phyloP scores from a whole-genome alignment of 1,140 invertebrate species.

The Geopemphigus sp. region DNA sequence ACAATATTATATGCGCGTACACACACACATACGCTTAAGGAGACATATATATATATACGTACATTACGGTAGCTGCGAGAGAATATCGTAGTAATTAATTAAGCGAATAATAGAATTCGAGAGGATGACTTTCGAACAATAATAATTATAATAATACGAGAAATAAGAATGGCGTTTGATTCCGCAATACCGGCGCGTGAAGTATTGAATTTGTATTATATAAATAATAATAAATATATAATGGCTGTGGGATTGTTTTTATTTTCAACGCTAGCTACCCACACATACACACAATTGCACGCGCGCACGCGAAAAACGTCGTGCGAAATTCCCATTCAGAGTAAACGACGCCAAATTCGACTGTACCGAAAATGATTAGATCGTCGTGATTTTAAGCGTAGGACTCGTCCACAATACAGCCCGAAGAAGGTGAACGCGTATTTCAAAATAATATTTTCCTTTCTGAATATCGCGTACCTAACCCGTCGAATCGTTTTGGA shows the following conservation, averaged over 20 bases:
- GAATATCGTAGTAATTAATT: neutral
- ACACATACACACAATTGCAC: too few species aligned
- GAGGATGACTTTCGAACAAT: neutral
- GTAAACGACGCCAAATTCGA: neutral
- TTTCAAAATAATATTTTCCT: neutral
- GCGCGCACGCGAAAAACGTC: neutral
- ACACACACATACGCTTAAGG: too few species aligned
- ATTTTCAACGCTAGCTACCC: neutral
- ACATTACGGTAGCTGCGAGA: neutral
- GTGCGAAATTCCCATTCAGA: constrained; percentile 3
- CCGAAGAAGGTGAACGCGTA: neutral
- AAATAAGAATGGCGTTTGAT: neutral
- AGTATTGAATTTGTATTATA: neutral
- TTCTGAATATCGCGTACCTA: neutral
- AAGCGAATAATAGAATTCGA: neutral
- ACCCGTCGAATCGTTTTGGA: constrained; percentile 25
- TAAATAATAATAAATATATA: neutral
- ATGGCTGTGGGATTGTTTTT: constrained; percentile 2
- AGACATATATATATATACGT: neutral
- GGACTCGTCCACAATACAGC: neutral
- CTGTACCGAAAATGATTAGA: neutral
- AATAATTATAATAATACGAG: neutral
- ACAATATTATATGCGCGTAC: too few species aligned
- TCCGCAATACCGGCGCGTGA: too few species aligned
- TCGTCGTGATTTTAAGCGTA: constrained; percentile 31